Evolutionary conservation across 1,140 invertebrate species (phyloP).

Genomic region (Drosophila sulfurigaster): DNA sequence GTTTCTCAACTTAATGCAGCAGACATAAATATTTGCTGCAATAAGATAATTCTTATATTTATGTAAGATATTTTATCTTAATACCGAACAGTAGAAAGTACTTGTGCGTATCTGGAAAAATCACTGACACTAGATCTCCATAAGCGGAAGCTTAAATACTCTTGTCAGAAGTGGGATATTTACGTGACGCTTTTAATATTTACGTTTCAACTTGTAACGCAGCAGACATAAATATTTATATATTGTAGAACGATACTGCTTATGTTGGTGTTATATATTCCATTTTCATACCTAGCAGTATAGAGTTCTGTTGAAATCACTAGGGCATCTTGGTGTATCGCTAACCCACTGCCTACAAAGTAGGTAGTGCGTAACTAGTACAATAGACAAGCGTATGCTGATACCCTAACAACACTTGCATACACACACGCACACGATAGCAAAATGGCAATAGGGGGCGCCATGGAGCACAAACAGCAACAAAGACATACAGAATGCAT

Average conservation of each 20-base stretch:
- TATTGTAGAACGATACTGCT: background rate
- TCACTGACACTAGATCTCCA: too few species aligned
- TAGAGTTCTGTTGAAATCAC: too few species aligned
- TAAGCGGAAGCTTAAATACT: constrained; percentile 41
- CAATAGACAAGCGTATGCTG: background rate
- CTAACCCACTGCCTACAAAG: too few species aligned
- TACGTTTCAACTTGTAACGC: background rate
- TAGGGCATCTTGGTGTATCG: too few species aligned
- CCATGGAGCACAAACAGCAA: constrained; percentile 35
- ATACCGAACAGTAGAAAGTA: background rate
- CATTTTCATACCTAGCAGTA: background rate
- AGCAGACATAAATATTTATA: background rate
- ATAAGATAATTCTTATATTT: background rate
- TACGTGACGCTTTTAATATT: background rate
- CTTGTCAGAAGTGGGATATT: constrained; percentile 8
- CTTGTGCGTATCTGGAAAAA: too few species aligned
- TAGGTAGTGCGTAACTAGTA: too few species aligned
- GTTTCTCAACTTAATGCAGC: background rate
- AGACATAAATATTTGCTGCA: background rate
- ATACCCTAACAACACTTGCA: constrained; percentile 12
- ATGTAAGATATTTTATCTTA: constrained; percentile 15
- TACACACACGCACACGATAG: constrained; percentile 19
- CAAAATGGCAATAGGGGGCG: constrained; percentile 50
- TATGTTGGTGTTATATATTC: constrained; percentile 18
- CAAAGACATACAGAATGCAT: background rate